These are phyloP conservation scores for Acheta domesticus DNA, from an alignment of 2,888 invertebrate genomes.

Conservation along the genomic window DNA sequence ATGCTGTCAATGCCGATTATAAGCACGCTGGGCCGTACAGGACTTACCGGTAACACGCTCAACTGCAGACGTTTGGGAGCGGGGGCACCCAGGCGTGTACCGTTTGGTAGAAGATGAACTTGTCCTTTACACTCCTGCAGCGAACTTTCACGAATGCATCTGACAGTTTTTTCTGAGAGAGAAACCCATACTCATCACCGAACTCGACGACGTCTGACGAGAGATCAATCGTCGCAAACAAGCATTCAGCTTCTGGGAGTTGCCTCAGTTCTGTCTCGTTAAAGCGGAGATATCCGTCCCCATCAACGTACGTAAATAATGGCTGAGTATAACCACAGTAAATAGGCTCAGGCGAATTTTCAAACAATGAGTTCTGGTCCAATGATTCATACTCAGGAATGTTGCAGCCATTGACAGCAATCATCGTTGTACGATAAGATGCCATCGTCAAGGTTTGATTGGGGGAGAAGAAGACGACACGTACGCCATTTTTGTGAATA, in stretches of 20 bases:
- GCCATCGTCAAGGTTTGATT: too few species aligned
- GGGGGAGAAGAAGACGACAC: too few species aligned
- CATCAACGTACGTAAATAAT: conserved; percentile 37
- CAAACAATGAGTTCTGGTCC: too few species aligned
- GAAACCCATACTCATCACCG: too few species aligned
- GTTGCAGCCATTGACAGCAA: too few species aligned
- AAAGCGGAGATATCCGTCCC: conserved; percentile 37
- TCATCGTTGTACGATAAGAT: too few species aligned
- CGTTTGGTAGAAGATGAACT: conserved; percentile 33
- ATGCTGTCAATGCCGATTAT: conserved; percentile 49
- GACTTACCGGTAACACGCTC: not conserved
- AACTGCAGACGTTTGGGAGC: not conserved
- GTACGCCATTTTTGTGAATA: too few species aligned
- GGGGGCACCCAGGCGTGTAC: conserved; percentile 33
- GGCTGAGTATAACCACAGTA: conserved; percentile 49
- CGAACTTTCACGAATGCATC: not conserved
- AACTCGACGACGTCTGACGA: too few species aligned
- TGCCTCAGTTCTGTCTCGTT: conserved; percentile 30
- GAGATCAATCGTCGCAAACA: too few species aligned
- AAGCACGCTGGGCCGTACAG: conserved; percentile 40
- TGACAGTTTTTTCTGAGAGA: conserved; percentile 32
- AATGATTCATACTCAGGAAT: too few species aligned
- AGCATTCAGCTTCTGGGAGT: too few species aligned
- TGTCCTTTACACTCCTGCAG: not conserved
- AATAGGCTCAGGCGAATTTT: conserved; percentile 41